A percentile compares a stretch with the other conserved stretches of the same genome.
phyloP scores from a whole-genome alignment of 1,140 invertebrate genomes.

The Drosophila novamexicana region DNA sequence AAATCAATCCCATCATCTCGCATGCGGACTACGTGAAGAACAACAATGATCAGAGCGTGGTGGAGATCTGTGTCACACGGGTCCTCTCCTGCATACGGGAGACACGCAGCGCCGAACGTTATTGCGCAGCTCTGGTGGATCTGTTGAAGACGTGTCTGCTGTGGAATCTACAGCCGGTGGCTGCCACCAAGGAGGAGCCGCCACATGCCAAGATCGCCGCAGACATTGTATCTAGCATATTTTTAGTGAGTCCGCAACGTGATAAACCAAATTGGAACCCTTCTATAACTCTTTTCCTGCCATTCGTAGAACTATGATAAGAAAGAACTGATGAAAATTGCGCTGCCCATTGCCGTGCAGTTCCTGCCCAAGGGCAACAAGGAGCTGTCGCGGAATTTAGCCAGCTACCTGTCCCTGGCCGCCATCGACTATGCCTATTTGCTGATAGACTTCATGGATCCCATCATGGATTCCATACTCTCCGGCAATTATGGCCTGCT shows the following conservation, averaged over 20 bases:
- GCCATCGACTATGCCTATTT: constrained; percentile 95
- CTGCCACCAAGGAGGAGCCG: constrained; percentile 92
- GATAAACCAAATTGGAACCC: background rate
- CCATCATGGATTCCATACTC: constrained; percentile 95
- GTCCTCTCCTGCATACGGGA: constrained; percentile 95
- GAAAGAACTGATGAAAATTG: constrained; percentile 93
- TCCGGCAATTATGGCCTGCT: constrained; percentile 93
- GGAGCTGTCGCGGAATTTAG: constrained; percentile 94
- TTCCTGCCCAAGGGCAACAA: constrained; percentile 95
- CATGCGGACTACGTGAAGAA: constrained; percentile 92
- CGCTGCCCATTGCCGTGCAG: constrained; percentile 95
- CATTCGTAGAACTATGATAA: constrained; percentile 90
- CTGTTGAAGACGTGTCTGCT: constrained; percentile 94
- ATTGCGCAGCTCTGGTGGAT: constrained; percentile 92
- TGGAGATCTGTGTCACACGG: constrained; percentile 95
- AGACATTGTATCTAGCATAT: constrained; percentile 96
- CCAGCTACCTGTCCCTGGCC: constrained; percentile 95
- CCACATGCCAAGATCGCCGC: constrained; percentile 98
- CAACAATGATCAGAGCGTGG: constrained; percentile 96
- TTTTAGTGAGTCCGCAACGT: constrained; percentile 89
- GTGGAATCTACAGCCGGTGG: constrained; percentile 92
- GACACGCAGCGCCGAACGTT: constrained; percentile 93
- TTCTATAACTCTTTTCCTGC: background rate
- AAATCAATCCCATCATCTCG: constrained; percentile 92
- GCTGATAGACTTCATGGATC: constrained; percentile 92